phyloP scores from a whole-genome alignment of 2,888 invertebrate species.

The Schrankia costaestrigalis region DNA sequence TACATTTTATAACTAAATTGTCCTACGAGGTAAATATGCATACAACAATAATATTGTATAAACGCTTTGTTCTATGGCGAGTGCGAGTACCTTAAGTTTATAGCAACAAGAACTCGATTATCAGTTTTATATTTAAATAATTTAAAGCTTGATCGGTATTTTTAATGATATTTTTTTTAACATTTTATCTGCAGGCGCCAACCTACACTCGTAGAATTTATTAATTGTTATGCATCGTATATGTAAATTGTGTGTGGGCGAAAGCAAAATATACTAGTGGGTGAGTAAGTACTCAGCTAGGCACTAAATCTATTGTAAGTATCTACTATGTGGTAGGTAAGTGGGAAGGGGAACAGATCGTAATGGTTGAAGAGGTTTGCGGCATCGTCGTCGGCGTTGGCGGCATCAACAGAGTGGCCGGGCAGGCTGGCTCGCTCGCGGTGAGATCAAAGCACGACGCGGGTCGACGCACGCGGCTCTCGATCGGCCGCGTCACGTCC shows the following conservation, averaged over 20 bases:
- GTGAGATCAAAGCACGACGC: conserved; percentile 66
- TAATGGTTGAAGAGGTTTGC: conserved; percentile 41
- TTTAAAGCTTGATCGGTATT: too few species aligned
- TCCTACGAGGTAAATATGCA: too few species aligned
- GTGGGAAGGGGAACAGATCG: conserved; percentile 28
- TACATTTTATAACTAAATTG: too few species aligned
- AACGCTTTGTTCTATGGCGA: too few species aligned
- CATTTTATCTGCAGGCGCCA: conserved; percentile 2
- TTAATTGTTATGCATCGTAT: conserved; percentile 7
- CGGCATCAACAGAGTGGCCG: conserved; percentile 28
- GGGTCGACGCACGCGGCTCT: conserved; percentile 77
- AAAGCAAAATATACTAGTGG: background rate
- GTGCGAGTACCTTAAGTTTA: too few species aligned
- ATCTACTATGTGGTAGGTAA: conserved; percentile 41
- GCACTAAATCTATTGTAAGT: background rate
- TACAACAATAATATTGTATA: too few species aligned
- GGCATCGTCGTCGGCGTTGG: conserved; percentile 37
- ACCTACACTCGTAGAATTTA: conserved; percentile 5
- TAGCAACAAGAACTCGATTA: too few species aligned
- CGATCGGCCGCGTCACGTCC: conserved; percentile 45
- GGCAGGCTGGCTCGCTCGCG: conserved; percentile 28
- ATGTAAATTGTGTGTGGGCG: conserved; percentile 9
- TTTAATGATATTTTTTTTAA: too few species aligned
- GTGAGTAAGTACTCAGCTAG: background rate
- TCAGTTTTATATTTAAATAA: too few species aligned